Conservation (phyloP, 2,797 vertebrate genomes). For the Aselliscus stoliczkanus region DNA sequence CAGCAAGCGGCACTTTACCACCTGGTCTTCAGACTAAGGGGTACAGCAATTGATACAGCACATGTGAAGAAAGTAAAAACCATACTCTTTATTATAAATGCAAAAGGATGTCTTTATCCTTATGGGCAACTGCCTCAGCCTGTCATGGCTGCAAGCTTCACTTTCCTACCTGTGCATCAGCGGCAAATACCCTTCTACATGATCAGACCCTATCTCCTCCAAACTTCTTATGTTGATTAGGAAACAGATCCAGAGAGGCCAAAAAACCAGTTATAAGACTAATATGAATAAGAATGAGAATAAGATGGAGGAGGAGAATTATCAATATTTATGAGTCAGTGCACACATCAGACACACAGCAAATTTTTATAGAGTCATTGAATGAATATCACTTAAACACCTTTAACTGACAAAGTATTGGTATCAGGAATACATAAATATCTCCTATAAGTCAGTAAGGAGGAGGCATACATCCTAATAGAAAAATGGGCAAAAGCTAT, state of each 20-base stretch:
- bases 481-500: not conserved
- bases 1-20: not conserved
- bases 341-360: not conserved
- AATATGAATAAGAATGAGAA: not conserved
- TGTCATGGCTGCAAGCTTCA: not conserved
- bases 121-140: not conserved
- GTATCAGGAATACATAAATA: not conserved
- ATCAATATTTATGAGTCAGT: not conserved
- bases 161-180: not conserved
- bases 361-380: not conserved
- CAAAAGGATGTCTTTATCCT: not conserved
- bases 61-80: not conserved
- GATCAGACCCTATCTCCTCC: not conserved
- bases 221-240: not conserved
- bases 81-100: not conserved
- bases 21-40: not conserved
- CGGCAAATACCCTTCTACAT: not conserved
- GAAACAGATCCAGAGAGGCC: not conserved
- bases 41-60: not conserved
- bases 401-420: not conserved
- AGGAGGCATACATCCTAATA: not conserved
- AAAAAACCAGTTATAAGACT: not conserved
- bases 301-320: not conserved
- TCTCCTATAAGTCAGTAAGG: not conserved
- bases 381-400: not conserved